Evolutionary conservation across 2,888 invertebrate genomes (phyloP), one percentile per base, ranked within the genome.

Genomic region (Cataglyphis rosenhaueri): DNA sequence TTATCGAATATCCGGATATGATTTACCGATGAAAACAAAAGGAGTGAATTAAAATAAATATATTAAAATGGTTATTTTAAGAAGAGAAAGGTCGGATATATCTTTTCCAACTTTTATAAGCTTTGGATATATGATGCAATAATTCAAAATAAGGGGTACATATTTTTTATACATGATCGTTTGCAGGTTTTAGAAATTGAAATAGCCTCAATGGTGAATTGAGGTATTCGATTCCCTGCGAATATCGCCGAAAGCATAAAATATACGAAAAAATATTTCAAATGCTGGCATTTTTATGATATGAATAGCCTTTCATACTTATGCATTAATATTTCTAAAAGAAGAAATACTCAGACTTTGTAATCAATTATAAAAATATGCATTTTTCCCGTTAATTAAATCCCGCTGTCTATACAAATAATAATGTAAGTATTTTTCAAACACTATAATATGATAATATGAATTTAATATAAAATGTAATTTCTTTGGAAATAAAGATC

Each of bases 231-330:
- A 78, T 78, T 44, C 12, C 44, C 18, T 32, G 32, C 57, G 57
- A 78, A 70, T 68, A 18, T 68, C 21, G 18, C 3, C n/a, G 25
- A 55, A 65, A 65, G 15, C 35, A 44, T 61, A 70, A 78, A 78
- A 35, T 59, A 48, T 61, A 48, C 32, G 32, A 59, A 78, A 78
- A 78, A 78, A 78, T 70, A 78, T 70, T 48, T 70, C 70, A 32
- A 68, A 44, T 25, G 21, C 35, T 59, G 35, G 35, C 44, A 59
- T 9, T 59, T 78, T 78, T 61, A 70, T 32, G 59, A 6, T 44
- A 64, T 65, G n/a, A 21, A 52, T 38, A 12, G n/a, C 10, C 35
- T 68, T 52, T 38, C n/a, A 18, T 35, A n/a, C 15, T 62, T 65
- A 18, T 29, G 12, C 3, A 66, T 76, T 52, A 57, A 41, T 8